Evolutionary conservation across 2,113 vertebrate genomes (phyloP).

Genomic region (Pelodiscus sinensis): DNA sequence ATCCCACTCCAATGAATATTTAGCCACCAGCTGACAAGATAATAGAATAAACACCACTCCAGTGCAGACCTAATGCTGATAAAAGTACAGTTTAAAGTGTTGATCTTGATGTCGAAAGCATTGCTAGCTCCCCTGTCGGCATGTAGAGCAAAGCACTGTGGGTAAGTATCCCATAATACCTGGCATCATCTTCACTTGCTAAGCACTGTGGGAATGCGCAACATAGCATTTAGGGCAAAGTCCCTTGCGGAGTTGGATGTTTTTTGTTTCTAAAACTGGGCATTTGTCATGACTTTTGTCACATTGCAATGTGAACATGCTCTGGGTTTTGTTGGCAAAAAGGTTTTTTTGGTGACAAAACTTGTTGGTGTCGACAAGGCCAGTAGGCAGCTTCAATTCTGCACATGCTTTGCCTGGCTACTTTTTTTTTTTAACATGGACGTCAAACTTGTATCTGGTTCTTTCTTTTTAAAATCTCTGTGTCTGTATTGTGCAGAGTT

Average conservation of each 20-base stretch:
- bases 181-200: no score
- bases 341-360: background rate
- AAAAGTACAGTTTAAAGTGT: constrained; percentile 70
- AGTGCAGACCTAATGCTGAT: constrained; percentile 48
- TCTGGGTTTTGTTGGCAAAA: no score
- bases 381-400: background rate
- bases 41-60: constrained; percentile 68
- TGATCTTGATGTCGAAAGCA: constrained; percentile 21
- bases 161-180: no score
- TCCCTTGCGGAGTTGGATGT: no score
- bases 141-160: no score
- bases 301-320: no score
- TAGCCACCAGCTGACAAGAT: constrained; percentile 69
- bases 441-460: background rate
- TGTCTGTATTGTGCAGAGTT: background rate
- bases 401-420: background rate
- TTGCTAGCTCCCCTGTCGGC: background rate
- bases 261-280: no score
- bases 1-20: constrained; percentile 70
- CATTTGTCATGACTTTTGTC: no score
- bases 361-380: background rate
- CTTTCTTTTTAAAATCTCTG: background rate
- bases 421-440: background rate
- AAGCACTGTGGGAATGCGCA: no score
- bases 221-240: no score